Conservation (phyloP, 53 echinoderm and acorn worm species). For the Henricia sp. region DNA sequence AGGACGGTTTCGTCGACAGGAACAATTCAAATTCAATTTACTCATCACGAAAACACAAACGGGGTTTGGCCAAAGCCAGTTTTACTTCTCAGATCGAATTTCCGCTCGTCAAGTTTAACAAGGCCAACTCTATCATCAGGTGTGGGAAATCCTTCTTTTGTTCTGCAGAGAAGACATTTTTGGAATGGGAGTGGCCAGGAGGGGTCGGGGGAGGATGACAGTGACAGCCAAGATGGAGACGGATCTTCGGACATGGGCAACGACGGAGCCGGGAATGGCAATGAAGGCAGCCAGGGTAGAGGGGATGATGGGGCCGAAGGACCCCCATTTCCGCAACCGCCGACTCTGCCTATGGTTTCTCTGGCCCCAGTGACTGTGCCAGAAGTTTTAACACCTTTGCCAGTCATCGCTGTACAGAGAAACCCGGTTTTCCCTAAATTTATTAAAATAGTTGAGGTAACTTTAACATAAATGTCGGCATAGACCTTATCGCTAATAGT, state of each 20-base stretch:
- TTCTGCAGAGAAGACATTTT: slow-evolving; percentile 22
- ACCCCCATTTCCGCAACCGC: slow-evolving; percentile 32
- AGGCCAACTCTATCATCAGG: not conserved
- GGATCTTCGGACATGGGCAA: slow-evolving; percentile 15
- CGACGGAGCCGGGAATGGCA: slow-evolving; percentile 45
- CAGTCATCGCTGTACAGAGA: slow-evolving; percentile 92
- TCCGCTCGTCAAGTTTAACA: not conserved
- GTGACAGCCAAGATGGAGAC: slow-evolving; percentile 43
- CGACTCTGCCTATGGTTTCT: slow-evolving; percentile 68
- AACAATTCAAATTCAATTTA: not conserved
- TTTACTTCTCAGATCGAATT: not conserved
- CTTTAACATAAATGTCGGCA: not conserved
- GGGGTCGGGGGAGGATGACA: slow-evolving; percentile 51
- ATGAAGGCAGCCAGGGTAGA: not conserved
- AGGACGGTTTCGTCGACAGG: not conserved
- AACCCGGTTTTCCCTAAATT: slow-evolving; percentile 99
- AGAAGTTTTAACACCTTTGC: slow-evolving; percentile 88
- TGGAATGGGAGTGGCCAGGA: slow-evolving; percentile 53
- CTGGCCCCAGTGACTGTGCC: slow-evolving; percentile 91
- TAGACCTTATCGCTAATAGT: not conserved
- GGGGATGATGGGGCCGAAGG: slow-evolving; percentile 7
- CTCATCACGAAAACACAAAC: not conserved
- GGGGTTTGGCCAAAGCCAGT: not conserved
- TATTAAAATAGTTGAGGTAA: slow-evolving; percentile 98
- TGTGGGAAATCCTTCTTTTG: not conserved